phyloP scores from a whole-genome alignment of 2,888 invertebrate genomes.

The Auanema sp. region DNA sequence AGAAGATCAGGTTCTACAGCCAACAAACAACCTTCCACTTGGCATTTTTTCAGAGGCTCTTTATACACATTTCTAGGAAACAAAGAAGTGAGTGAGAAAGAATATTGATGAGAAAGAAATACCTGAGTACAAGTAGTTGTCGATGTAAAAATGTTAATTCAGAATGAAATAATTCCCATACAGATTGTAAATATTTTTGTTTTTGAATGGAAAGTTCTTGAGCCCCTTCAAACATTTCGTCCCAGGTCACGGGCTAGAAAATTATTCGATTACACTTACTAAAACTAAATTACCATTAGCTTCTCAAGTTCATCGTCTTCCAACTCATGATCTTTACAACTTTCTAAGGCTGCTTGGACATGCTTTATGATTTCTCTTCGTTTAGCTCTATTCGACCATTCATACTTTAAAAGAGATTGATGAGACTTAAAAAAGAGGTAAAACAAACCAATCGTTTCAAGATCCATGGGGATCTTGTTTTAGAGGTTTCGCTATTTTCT shows the following conservation, averaged over 20 bases:
- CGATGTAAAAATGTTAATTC: slow-evolving; percentile 72
- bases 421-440: slow-evolving; percentile 1
- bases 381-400: slow-evolving; percentile 68
- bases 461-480: slow-evolving; percentile 62
- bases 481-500: slow-evolving; percentile 49
- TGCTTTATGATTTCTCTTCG: slow-evolving; percentile 62
- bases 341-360: slow-evolving; percentile 59
- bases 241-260: slow-evolving; percentile 52
- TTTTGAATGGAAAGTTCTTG: slow-evolving; percentile 23
- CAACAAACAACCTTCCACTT: slow-evolving; percentile 73
- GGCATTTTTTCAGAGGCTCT: slow-evolving; percentile 73
- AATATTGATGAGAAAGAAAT: slow-evolving; percentile 4
- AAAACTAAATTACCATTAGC: slow-evolving; percentile 42
- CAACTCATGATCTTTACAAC: slow-evolving; percentile 53
- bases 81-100: neutral
- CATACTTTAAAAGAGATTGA: slow-evolving; percentile 64
- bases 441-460: slow-evolving; percentile 55
- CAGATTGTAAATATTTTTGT: slow-evolving; percentile 47
- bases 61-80: slow-evolving; percentile 70
- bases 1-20: slow-evolving; percentile 72
- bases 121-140: slow-evolving; percentile 72
- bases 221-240: slow-evolving; percentile 55
- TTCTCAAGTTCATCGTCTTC: slow-evolving; percentile 60
- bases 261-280: slow-evolving; percentile 5
- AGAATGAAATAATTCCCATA: slow-evolving; percentile 73